Percentiles rank a stretch among this genome's conserved stretches.
Conservation (phyloP, 2,888 invertebrate species). For the Coenonympha arcania region DNA sequence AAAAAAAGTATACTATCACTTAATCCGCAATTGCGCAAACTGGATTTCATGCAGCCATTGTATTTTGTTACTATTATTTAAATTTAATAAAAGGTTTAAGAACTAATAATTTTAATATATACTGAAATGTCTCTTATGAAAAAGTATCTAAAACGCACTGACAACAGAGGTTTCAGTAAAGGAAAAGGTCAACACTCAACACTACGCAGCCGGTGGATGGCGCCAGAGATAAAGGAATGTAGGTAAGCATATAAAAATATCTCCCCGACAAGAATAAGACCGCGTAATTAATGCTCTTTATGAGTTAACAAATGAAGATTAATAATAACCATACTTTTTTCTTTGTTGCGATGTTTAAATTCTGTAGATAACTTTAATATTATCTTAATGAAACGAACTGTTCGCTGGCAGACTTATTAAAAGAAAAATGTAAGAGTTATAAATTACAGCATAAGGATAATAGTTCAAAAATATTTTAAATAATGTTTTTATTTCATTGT, state of each 20-base stretch:
- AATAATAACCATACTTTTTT: slow-evolving; percentile 4
- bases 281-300: slow-evolving; percentile 16
- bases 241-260: slow-evolving; percentile 23
- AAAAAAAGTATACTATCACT: too few relatives aligned
- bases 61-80: too few relatives aligned
- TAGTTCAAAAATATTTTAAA: too few relatives aligned
- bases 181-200: slow-evolving; percentile 26
- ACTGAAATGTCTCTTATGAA: too few relatives aligned
- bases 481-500: too few relatives aligned
- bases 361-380: background rate
- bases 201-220: slow-evolving; percentile 22
- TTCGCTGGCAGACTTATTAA: too few relatives aligned
- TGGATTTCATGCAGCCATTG: too few relatives aligned
- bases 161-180: slow-evolving; percentile 15
- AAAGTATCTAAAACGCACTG: background rate
- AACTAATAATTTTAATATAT: too few relatives aligned
- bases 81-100: too few relatives aligned
- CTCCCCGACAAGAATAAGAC: slow-evolving; percentile 17
- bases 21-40: too few relatives aligned
- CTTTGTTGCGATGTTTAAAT: slow-evolving; percentile 3
- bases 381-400: background rate
- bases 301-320: slow-evolving; percentile 10
- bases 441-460: too few relatives aligned
- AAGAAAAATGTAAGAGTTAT: too few relatives aligned
- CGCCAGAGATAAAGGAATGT: slow-evolving; percentile 26